Evolutionary conservation across 2,888 invertebrate genomes (phyloP), one percentile per base, ranked within the genome.

Genomic region (Drosophila nigricruria): DNA sequence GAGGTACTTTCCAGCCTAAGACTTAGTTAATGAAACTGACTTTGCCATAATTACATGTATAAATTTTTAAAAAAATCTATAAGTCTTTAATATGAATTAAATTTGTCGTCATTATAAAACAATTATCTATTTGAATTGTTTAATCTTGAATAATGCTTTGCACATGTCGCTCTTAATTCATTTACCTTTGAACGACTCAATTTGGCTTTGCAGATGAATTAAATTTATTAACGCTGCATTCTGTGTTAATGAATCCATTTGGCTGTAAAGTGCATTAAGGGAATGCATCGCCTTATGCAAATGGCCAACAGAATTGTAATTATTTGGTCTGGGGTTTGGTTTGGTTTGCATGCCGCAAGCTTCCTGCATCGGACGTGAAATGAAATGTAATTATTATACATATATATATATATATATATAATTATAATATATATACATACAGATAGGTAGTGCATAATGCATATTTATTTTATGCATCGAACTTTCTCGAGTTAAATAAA

Each of bases 261-360:
- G 32, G 42, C 25, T 64, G 36, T 34, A 56, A 57, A 54, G 23
- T 72, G 54, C 45, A 59, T 73, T 59, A 57, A 73, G 66, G 49
- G 36, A 58, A 60, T 68, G 64, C 50, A 43, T 12, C 43, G 30
- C 27, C 18, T 69, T 56, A 60, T 36, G 34, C 62, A 53, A 53
- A 49, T 60, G 71, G 62, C 57, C 69, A 58, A 23, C 52, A 56
- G 43, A 70, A 71, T 62, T 77, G 58, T 54, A 77, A 81, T 83
- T 73, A 81, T 83, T 66, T 71, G 27, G 57, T 52, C 18, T 27
- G 66, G 30, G 27, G 57, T 52, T 23, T 27, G 66, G 30, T n/a
- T 38, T 27, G 57, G 36, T 16, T 30, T 42, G 23, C 6, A 25
- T n/a, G 16, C 52, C 45, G 20, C 20, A 59, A 20, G 4, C 18